Evolutionary conservation across 2,797 vertebrate species (phyloP).

Genomic region (Labroides dimidiatus): DNA sequence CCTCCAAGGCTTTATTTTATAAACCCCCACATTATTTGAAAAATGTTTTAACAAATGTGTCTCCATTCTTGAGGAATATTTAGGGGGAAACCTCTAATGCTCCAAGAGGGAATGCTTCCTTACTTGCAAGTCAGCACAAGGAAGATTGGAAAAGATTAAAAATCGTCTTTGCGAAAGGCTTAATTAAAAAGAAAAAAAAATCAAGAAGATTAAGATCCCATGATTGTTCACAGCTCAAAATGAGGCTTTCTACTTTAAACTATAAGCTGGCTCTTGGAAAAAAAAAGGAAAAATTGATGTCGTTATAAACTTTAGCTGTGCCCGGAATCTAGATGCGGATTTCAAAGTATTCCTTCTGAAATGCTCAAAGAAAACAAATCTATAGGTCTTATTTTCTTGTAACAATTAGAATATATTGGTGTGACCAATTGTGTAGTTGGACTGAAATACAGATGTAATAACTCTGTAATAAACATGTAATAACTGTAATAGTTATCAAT

Average conservation of each 20-base stretch:
- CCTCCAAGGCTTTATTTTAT: slow-evolving; percentile 12
- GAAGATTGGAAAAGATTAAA: slow-evolving; percentile 62
- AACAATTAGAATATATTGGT: no score
- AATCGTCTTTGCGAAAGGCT: slow-evolving; percentile 53
- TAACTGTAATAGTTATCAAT: no score
- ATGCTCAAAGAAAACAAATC: neutral
- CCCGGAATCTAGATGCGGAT: neutral
- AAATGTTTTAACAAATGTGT: slow-evolving; percentile 50
- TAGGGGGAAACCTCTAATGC: slow-evolving; percentile 49
- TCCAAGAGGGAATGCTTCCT: slow-evolving; percentile 48
- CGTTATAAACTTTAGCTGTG: slow-evolving; percentile 1
- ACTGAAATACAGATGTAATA: no score
- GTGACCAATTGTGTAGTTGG: no score
- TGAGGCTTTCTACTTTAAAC: slow-evolving; percentile 31
- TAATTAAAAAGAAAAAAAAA: slow-evolving; percentile 50
- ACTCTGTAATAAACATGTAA: no score
- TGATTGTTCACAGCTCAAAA: slow-evolving; percentile 58
- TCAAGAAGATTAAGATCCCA: slow-evolving; percentile 54
- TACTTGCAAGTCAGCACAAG: slow-evolving; percentile 42
- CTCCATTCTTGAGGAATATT: slow-evolving; percentile 51
- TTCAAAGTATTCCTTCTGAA: neutral
- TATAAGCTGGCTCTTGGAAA: slow-evolving; percentile 32
- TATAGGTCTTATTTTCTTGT: neutral
- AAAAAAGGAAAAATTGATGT: slow-evolving; percentile 1
- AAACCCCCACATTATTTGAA: slow-evolving; percentile 39